Evolutionary conservation across 2,888 invertebrate genomes (phyloP), one percentile per base, ranked within the genome.

Genomic region (Drosophila borealis): DNA sequence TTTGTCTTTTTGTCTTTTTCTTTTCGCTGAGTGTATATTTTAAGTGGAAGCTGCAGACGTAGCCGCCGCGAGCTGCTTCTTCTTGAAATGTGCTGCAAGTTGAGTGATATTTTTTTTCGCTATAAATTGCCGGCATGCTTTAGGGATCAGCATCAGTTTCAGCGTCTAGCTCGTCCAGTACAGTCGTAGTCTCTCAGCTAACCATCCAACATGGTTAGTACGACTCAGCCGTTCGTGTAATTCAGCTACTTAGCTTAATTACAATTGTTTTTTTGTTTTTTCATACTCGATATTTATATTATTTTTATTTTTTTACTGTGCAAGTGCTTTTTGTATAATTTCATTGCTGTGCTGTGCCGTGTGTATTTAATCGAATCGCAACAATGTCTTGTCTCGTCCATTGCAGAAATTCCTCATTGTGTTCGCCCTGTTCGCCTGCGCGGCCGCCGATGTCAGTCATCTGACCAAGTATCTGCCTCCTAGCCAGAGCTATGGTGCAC

Each of bases 381-480:
- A 29, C 42, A 53, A 34, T n/a, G 34, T 41, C 34, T 64, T 29
- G 29, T 62, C 34, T 66, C 39, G 46, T 74, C 65, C 66, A 71
- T 89, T 88, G 56, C 82, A 91, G 91, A 92, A 92, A 88, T 89
- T 90, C 83, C 81, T 91, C 59, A 80, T 90, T 74, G 81, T 79
- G 48, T 84, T 91, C 61, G 91, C 90, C 56, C 67, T 90, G 46
- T 74, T 89, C 75, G 91, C 91, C 72, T 70, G 88, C 79, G 91
- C 86, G 61, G 78, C 89, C 34, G 92, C 91, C 80, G 91, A 91
- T 88, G 91, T 91, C 25, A 92, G 91, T 80, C 91, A 91, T 56
- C 80, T 91, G 81, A 89, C 73, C 61, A 71, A 71, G 37, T 91
- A 91, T 51, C 74, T 91, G 84, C 91, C 90, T 33, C 90, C 90